Evolutionary conservation across 1,140 invertebrate species (phyloP), one percentile per base, ranked within the genome.

Genomic region (Chrysoperla carnea): DNA sequence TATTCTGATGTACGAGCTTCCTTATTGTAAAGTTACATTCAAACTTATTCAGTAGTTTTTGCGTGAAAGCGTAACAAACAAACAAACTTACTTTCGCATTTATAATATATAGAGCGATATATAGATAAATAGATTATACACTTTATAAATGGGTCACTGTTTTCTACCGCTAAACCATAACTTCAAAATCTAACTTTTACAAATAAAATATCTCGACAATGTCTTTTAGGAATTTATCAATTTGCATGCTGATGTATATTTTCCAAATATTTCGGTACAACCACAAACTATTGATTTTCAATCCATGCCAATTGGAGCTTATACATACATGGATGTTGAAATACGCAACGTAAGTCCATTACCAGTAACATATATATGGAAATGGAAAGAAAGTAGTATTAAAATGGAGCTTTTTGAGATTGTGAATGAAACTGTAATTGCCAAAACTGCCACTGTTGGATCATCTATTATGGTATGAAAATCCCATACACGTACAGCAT

Each of bases 311-410:
- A 42, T 57, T 27, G 59, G 57, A 11, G 57, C 49, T 11, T 55
- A 50, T 6, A 45, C 39, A 1, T 52, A 58, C n/a, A 39, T 53
- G 47, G 44, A 47, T 37, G 39, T 70, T 23, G 47, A 51, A 9
- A 28, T 72, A 12, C 51, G 51, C 17, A 70, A 72, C 48, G 49
- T 61, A 29, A 62, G 61, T n/a, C 57, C 59, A 8, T 46, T 72
- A n/a, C 52, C 57, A 2, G 58, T 63, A 1, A 43, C 47, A 4
- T 72, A 60, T 40, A 54, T 54, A 40, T 61, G 63, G 42, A 44
- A 55, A 8, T 65, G 60, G 58, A 36, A 52, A 15, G 54, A 54
- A 23, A 52, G 62, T 35, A 53, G 47, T 40, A 54, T 64, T 36
- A 37, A 49, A 1, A 50, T 55, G 37, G 41, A 55, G 23, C 15